phyloP scores from a whole-genome alignment of 2,888 invertebrate species.

The Sipunculus nudus region DNA sequence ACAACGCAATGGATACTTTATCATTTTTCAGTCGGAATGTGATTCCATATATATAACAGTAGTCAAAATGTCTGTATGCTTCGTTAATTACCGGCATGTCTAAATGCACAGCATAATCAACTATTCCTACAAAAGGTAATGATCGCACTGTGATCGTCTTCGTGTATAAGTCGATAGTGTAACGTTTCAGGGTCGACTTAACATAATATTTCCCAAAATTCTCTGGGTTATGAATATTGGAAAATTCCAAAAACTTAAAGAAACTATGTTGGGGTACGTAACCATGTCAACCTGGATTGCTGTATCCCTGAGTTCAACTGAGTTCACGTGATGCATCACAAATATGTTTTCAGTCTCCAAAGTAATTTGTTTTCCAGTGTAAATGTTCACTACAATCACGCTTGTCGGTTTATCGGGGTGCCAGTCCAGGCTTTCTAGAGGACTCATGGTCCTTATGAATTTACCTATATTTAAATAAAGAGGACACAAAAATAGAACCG shows the following conservation, averaged over 20 bases:
- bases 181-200: slow-evolving; percentile 47
- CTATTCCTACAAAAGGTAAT: slow-evolving; percentile 24
- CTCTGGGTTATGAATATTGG: slow-evolving; percentile 40
- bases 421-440: slow-evolving; percentile 56
- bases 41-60: slow-evolving; percentile 58
- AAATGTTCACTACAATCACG: slow-evolving; percentile 48
- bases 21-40: slow-evolving; percentile 54
- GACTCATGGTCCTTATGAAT: slow-evolving; percentile 49
- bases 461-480: slow-evolving; percentile 52
- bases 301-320: slow-evolving; percentile 44
- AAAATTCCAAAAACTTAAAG: slow-evolving; percentile 47
- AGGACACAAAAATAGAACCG: slow-evolving; percentile 55
- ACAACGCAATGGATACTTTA: slow-evolving; percentile 48
- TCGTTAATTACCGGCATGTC: slow-evolving; percentile 61
- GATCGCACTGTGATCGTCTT: slow-evolving; percentile 18
- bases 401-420: slow-evolving; percentile 38
- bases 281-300: slow-evolving; percentile 50
- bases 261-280: slow-evolving; percentile 51
- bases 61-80: slow-evolving; percentile 46
- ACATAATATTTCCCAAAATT: slow-evolving; percentile 46
- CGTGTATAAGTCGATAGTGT: slow-evolving; percentile 41
- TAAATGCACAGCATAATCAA: slow-evolving; percentile 41
- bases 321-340: slow-evolving; percentile 60
- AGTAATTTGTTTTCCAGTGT: slow-evolving; percentile 41
- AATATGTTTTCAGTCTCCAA: slow-evolving; percentile 48